Base-by-base conservation (phyloP, 2,113 vertebrate species). In the Cyrtonyx montezumae region DNA sequence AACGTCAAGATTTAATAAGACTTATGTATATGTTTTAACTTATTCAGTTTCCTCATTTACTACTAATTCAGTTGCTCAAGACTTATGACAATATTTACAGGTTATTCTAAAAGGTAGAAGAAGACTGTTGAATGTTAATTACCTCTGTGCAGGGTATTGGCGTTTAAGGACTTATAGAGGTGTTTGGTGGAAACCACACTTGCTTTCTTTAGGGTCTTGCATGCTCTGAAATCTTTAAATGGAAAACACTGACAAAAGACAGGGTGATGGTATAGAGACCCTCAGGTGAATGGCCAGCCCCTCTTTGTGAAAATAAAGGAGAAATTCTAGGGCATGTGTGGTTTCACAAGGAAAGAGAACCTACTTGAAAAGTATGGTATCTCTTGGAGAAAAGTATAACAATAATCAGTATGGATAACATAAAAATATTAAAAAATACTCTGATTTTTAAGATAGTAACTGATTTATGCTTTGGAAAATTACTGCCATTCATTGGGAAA, bases 51-150 rank as follows among this genome's bases (percentile, higher is more conserved):
- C 22, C n/a, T 16, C 16, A 67, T 59, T 92, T 34, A 42, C 23
- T 68, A 67, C 32, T 90, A 66, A 79, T 82, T 91, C 86, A 77
- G 43, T 43, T 25, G 55, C 56, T 32, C 13, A 37, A 70, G 80
- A 46, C 32, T 58, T 49, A 45, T 1, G 2, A 42, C 77, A 93
- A 4, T 78, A 70, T 75, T 94, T 90, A 79, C n/a, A 30, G 13
- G 42, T 30, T 70, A 86, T 75, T 78, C 37, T 25, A 46, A 13
- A 21, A 49, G n/a, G 63, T 59, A 49, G 2, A 48, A 36, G 17
- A 90, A 91, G 17, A 77, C 45, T 62, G 83, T 45, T 80, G 65
- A 43, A 67, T 93, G 63, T 79, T 79, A 61, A n/a, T 94, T 76
- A 36, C 30, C 6, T 79, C 74, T 74, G 13, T 58, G 30, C 36